Base-by-base conservation (phyloP, 2,888 invertebrate genomes). In the Charanyca ferruginea region DNA sequence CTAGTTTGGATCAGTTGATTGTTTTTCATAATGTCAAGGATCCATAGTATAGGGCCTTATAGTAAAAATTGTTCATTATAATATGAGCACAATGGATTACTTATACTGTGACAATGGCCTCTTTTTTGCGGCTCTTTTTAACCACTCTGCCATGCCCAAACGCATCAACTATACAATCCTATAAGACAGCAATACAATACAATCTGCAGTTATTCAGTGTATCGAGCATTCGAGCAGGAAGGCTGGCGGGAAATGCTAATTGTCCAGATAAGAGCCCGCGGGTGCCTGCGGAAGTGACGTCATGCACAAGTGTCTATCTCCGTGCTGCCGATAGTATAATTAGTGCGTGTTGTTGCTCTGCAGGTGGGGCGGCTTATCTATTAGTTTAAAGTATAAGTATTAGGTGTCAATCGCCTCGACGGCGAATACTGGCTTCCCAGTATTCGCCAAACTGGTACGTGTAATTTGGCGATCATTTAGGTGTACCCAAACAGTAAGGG, bases 181-280 rank as follows among this genome's bases (percentile, higher is more conserved):
- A 41, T n/a, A n/a, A 25, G 35, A 28, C 5, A 38, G 38, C 9
- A 23, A 23, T 38, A 38, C 23, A 28, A 13, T 38, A 61, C 5
- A 61, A 35, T 44, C 57, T 49, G 47, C 28, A 76, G 72, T 8
- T 13, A 49, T 54, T 57, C 41, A 38, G 23, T 47, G 23, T 54
- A 64, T 52, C 47, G 59, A 42, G 54, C 41, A 48, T 52, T 59
- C 55, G 53, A 38, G 64, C 66, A 68, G 68, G 73, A 77, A 79
- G 65, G 71, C 77, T 53, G 66, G 18, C 77, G 80, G 77, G 78
- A 82, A 79, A 85, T 88, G 85, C 83, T 85, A 88, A 88, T 86
- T 62, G 79, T 79, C 80, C 47, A 70, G 87, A 87, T 88, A 87
- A 84, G 80, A 66, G 73, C 73, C 83, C 60, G 79, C 80, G 79